These are phyloP conservation scores for Eledona agricola DNA, from an alignment of 2,888 invertebrate genomes.

Conservation along the genomic window DNA sequence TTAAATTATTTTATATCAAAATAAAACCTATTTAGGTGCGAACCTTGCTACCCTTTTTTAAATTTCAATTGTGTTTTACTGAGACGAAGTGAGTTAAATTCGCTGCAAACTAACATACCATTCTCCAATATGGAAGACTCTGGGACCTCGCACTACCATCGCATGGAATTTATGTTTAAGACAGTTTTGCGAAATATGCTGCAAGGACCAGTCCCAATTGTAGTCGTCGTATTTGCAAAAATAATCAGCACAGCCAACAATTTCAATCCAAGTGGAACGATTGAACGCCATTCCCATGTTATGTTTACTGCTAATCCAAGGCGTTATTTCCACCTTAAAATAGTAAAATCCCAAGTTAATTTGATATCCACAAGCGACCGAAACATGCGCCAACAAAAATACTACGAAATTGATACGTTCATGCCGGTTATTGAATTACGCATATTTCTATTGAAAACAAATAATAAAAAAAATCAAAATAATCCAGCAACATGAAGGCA, in stretches of 20 bases:
- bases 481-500: slow-evolving; percentile 36
- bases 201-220: slow-evolving; percentile 99
- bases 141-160: slow-evolving; percentile 89
- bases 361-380: too few relatives aligned
- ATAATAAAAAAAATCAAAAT: slow-evolving; percentile 4
- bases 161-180: slow-evolving; percentile 81
- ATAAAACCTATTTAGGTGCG: too few relatives aligned
- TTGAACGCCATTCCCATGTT: slow-evolving; percentile 99
- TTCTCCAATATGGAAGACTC: slow-evolving; percentile 98
- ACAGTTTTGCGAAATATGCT: slow-evolving; percentile 88
- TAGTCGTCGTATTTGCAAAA: slow-evolving; percentile 99
- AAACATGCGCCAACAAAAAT: too few relatives aligned
- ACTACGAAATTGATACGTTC: too few relatives aligned
- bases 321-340: slow-evolving; percentile 85
- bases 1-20: too few relatives aligned
- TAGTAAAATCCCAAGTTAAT: too few relatives aligned
- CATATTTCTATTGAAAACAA: background rate
- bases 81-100: too few relatives aligned
- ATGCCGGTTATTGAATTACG: too few relatives aligned
- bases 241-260: slow-evolving; percentile 80
- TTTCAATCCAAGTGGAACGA: slow-evolving; percentile 84
- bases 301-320: slow-evolving; percentile 97
- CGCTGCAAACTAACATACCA: slow-evolving; percentile 69
- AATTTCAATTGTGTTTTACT: too few relatives aligned
- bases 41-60: too few relatives aligned